phyloP scores from a whole-genome alignment of 2,888 invertebrate genomes.

The Andrena dorsata region DNA sequence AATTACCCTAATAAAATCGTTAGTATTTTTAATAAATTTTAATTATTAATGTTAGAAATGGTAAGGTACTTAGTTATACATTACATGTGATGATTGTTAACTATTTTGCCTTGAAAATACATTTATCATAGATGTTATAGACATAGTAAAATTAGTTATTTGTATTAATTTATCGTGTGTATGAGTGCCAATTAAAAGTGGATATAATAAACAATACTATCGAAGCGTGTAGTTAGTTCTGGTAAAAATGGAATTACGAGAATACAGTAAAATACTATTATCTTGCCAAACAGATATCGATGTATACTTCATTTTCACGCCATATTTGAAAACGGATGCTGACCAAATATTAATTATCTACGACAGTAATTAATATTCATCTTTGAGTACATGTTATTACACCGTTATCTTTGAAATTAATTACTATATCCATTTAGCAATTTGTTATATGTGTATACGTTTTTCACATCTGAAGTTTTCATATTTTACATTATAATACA shows the following conservation, averaged over 20 bases:
- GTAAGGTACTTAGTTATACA: slow-evolving; percentile 1
- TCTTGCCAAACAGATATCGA: slow-evolving; percentile 61
- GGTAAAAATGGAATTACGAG: slow-evolving; percentile 43
- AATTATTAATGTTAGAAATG: neutral
- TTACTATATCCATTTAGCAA: slow-evolving; percentile 3
- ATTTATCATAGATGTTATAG: slow-evolving; percentile 4
- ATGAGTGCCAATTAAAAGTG: slow-evolving; percentile 20
- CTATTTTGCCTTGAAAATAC: slow-evolving; percentile 6
- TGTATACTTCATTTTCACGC: slow-evolving; percentile 43
- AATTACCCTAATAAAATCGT: neutral
- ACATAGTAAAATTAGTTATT: slow-evolving; percentile 1
- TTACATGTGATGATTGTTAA: slow-evolving; percentile 7
- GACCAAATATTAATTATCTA: slow-evolving; percentile 26
- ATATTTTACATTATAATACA: slow-evolving; percentile 21
- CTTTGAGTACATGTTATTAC: slow-evolving; percentile 41
- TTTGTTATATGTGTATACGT: slow-evolving; percentile 24
- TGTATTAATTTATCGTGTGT: slow-evolving; percentile 22
- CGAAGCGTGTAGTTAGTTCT: slow-evolving; percentile 35
- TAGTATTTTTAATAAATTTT: slow-evolving; percentile 13
- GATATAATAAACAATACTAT: slow-evolving; percentile 11
- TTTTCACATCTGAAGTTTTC: slow-evolving; percentile 6
- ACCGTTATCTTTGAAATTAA: slow-evolving; percentile 16
- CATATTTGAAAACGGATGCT: slow-evolving; percentile 37
- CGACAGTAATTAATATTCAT: slow-evolving; percentile 29
- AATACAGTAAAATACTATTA: slow-evolving; percentile 57